These are phyloP conservation scores for Drosophila chauvacae DNA, from an alignment of 1,140 invertebrate genomes.

Conservation along the genomic window DNA sequence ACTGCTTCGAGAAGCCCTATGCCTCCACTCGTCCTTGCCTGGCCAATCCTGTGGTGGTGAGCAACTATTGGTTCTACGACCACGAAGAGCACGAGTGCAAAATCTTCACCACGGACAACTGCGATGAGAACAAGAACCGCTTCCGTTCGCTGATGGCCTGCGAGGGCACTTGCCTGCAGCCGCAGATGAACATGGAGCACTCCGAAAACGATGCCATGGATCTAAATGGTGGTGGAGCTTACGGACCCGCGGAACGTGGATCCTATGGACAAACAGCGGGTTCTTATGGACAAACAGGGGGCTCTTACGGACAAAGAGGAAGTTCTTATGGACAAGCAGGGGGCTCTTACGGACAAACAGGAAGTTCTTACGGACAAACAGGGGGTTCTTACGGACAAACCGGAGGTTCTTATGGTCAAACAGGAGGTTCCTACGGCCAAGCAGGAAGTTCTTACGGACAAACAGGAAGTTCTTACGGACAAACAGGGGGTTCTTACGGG, in stretches of 20 bases:
- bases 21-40: conserved; percentile 49
- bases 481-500: background rate
- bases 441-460: background rate
- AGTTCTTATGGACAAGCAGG: background rate
- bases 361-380: background rate
- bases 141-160: conserved; percentile 69
- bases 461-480: background rate
- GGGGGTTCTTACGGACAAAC: background rate
- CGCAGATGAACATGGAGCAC: conserved; percentile 50
- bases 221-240: conserved; percentile 10
- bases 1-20: conserved; percentile 70
- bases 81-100: conserved; percentile 72
- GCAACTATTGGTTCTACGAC: conserved; percentile 80
- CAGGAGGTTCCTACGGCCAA: background rate
- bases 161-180: conserved; percentile 62
- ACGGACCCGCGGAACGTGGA: background rate
- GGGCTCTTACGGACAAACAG: background rate
- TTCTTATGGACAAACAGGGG: background rate
- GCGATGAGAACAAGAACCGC: conserved; percentile 72
- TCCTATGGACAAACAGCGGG: background rate
- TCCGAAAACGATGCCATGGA: conserved; percentile 40
- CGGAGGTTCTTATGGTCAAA: background rate
- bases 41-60: conserved; percentile 47
- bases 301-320: background rate
- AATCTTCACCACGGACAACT: conserved; percentile 77